Evolutionary conservation across 2,113 vertebrate genomes (phyloP), one percentile per base, ranked within the genome.

Genomic region (Cynocephalus volans): DNA sequence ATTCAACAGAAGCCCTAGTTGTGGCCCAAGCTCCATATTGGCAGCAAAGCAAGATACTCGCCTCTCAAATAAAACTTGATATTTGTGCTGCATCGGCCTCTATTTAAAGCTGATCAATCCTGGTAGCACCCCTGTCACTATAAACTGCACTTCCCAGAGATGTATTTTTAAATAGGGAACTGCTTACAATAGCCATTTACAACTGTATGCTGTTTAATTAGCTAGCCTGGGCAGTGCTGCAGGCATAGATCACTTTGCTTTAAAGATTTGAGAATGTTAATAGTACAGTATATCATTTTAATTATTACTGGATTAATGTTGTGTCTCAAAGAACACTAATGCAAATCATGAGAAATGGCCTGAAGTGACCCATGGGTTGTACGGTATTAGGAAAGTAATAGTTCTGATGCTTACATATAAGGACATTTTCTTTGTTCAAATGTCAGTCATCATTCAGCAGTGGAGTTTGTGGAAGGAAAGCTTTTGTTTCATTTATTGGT

Each of bases 241-340:
- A 95, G 98, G 98, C 98, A 96, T 98, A 97, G 97, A 98, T 98
- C 96, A 88, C 98, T 98, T 98, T 95, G 98, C 98, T 98, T 98
- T 98, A 98, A 98, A 98, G 98, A 98, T 98, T 96, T 98, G 98
- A 98, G 99, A 99, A 99, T 98, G 98, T 98, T 99, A 99, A 98
- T 99, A 97, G 98, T 98, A 98, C 97, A 98, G 98, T 98, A 98
- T 95, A 99, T 99, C 98, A 99, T 99, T 98, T 99, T 98, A 98
- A 99, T 98, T 99, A 98, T 98, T 98, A 96, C 98, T 98, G 98
- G 97, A 98, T 98, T 98, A 98, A 98, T 99, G 98, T 98, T 98
- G 98, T 98, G 97, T 98, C 98, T 98, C 90, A 5, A 98, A 98
- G 98, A 98, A 98, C 90, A 98, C 95, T 98, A 98, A 98, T 98